These are phyloP conservation scores for Cyprinodon brontotheroides DNA, from an alignment of 2,113 vertebrate species.

Conservation along the genomic window DNA sequence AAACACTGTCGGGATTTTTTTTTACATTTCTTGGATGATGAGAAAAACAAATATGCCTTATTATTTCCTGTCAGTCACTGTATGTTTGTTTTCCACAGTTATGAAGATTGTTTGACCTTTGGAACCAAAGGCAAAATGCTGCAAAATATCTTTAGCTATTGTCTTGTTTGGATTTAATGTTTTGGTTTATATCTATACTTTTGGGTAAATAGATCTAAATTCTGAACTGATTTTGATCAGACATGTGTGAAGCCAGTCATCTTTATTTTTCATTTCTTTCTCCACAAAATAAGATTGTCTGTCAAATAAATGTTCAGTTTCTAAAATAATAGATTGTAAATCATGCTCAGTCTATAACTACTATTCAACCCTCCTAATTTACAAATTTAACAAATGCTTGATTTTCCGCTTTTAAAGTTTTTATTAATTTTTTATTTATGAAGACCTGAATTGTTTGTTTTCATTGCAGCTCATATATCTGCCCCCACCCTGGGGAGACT, in stretches of 20 bases:
- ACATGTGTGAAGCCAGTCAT: neutral
- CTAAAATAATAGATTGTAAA: neutral
- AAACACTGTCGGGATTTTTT: neutral
- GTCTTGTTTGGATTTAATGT: neutral
- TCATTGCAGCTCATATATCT: conserved; percentile 90
- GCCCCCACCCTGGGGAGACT: conserved; percentile 96
- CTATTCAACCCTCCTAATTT: neutral
- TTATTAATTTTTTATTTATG: neutral
- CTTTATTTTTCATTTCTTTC: neutral
- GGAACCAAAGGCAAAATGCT: neutral
- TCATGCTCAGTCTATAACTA: neutral
- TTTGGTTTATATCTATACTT: neutral
- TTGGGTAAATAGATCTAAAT: neutral
- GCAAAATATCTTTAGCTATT: neutral
- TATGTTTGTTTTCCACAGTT: neutral
- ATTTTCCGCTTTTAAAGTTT: neutral
- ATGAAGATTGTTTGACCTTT: neutral
- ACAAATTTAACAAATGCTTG: neutral
- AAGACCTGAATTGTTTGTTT: neutral
- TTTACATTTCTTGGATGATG: too few relatives aligned
- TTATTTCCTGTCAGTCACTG: neutral
- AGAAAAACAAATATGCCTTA: neutral
- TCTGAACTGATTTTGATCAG: neutral
- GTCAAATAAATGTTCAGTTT: too few relatives aligned
- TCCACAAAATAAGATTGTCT: neutral